Evolutionary conservation across 2,113 vertebrate species (phyloP).

Genomic region (Ceuthmochares aereus): DNA sequence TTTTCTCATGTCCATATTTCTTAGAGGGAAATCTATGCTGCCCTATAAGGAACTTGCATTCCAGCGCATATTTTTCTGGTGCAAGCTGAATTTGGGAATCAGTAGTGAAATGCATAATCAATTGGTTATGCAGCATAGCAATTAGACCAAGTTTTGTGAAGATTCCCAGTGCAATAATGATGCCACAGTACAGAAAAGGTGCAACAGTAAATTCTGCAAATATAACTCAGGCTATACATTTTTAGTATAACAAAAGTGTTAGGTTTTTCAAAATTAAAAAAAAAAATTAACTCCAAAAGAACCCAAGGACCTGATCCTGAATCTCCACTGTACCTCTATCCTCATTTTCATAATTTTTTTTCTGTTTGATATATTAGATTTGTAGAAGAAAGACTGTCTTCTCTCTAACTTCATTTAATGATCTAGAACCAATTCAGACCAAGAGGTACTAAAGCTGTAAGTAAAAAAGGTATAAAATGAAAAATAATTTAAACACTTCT

Average conservation of each 20-base stretch:
- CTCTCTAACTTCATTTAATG: background rate
- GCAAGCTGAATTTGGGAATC: constrained; percentile 23
- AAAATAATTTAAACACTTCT: background rate
- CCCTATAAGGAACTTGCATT: constrained; percentile 45
- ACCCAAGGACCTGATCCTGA: background rate
- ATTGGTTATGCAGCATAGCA: constrained; percentile 46
- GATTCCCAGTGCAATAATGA: background rate
- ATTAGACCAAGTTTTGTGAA: constrained; percentile 43
- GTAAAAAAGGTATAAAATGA: background rate
- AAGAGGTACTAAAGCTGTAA: background rate
- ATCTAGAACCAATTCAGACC: background rate
- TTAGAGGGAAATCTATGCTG: constrained; percentile 27
- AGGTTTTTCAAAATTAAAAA: background rate
- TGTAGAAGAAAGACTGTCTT: background rate
- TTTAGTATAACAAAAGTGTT: background rate
- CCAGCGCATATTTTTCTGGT: constrained; percentile 35
- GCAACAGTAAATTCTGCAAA: background rate
- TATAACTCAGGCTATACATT: background rate
- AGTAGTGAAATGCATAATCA: constrained; percentile 40
- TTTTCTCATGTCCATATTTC: constrained; percentile 46
- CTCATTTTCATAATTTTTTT: background rate
- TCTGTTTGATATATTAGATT: background rate
- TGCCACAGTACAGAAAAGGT: background rate
- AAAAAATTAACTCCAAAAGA: background rate
- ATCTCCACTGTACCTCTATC: background rate